A percentile compares a stretch with the other conserved stretches of the same genome.
Evolutionary conservation across 2,113 vertebrate genomes (phyloP).

Genomic region (Martes martes): DNA sequence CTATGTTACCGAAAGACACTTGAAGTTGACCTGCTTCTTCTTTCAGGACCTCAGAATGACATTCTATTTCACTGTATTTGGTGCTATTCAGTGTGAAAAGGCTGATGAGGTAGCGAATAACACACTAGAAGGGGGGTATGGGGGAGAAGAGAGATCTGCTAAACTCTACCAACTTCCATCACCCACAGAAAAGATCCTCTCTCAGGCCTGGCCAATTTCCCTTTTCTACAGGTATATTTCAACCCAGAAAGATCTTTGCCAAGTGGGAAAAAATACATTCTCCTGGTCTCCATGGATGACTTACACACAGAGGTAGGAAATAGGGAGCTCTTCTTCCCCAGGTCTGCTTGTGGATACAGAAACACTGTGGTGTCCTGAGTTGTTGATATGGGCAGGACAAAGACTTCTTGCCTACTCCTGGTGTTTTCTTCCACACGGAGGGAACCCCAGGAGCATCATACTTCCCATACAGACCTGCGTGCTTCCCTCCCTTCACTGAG

Average conservation of each 20-base stretch:
- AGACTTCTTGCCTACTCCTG: background rate
- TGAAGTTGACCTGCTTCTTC: conserved; percentile 68
- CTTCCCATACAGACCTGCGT: fast-evolving
- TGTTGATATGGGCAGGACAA: background rate
- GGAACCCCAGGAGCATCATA: background rate
- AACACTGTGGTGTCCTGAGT: background rate
- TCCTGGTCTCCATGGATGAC: background rate
- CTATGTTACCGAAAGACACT: conserved; percentile 60
- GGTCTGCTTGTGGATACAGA: background rate
- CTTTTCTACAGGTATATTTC: background rate
- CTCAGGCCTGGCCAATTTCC: background rate
- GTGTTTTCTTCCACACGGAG: fast-evolving
- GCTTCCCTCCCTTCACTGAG: background rate
- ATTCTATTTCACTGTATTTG: background rate
- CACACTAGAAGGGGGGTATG: background rate
- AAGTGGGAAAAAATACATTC: background rate
- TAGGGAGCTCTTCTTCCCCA: background rate
- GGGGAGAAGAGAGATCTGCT: background rate
- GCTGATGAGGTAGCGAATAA: background rate
- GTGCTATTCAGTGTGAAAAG: background rate
- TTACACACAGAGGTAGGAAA: background rate
- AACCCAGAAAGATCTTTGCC: background rate
- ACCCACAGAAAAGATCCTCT: background rate
- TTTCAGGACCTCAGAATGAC: conserved; percentile 61
- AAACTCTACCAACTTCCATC: background rate